Conservation (phyloP, 2,888 invertebrate genomes). For the Drosophila infuscata region DNA sequence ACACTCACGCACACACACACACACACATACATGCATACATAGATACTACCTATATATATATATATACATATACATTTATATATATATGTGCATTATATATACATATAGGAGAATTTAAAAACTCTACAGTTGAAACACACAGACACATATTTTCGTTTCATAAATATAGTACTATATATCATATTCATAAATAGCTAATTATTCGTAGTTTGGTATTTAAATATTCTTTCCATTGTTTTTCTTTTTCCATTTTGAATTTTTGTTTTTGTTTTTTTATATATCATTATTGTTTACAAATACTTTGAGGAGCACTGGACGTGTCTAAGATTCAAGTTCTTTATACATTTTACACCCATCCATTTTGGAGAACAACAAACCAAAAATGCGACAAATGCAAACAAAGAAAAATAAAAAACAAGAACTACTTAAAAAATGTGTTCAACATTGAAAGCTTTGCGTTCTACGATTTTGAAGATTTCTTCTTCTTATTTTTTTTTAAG, state of each 20-base stretch:
- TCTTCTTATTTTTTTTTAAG: constrained; percentile 32
- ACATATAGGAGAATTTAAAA: constrained; percentile 66
- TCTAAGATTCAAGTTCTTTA: constrained; percentile 74
- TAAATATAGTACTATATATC: constrained; percentile 22
- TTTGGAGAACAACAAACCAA: constrained; percentile 38
- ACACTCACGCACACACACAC: constrained; percentile 53
- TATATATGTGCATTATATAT: constrained; percentile 3
- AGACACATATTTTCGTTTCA: constrained; percentile 35
- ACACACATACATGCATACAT: constrained; percentile 21
- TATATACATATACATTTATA: constrained; percentile 22
- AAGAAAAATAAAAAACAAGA: constrained; percentile 15
- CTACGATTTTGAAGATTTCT: constrained; percentile 15
- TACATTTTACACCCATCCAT: constrained; percentile 33
- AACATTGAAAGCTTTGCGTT: constrained; percentile 49
- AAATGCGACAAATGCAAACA: constrained; percentile 42
- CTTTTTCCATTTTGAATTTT: constrained; percentile 8
- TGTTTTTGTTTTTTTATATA: constrained; percentile 49
- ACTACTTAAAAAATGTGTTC: constrained; percentile 2
- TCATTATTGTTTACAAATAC: constrained; percentile 83
- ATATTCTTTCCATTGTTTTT: constrained; percentile 8
- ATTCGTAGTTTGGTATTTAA: constrained; percentile 32
- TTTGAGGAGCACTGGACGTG: constrained; percentile 84
- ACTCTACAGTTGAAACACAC: constrained; percentile 60
- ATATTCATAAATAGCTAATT: constrained; percentile 51
- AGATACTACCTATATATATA: constrained; percentile 35